These are phyloP conservation scores for Scaptomyza flava DNA, from an alignment of 2,888 invertebrate genomes.

Conservation along the genomic window DNA sequence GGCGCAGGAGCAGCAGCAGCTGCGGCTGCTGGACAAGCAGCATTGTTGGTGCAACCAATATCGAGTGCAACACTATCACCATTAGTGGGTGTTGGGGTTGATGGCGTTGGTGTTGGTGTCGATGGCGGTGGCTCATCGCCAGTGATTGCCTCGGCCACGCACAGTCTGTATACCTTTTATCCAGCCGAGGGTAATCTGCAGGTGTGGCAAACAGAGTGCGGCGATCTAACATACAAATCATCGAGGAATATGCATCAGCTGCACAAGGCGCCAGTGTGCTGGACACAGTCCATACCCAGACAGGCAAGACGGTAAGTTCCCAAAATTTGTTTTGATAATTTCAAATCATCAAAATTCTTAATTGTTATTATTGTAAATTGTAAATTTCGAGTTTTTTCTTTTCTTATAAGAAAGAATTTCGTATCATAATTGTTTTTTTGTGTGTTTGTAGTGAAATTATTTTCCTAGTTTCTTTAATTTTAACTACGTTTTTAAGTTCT, in stretches of 20 bases:
- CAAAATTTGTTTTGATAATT: too few relatives aligned
- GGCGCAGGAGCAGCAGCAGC: conserved; percentile 46
- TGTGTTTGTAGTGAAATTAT: too few relatives aligned
- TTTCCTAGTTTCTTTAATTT: background rate
- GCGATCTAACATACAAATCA: conserved; percentile 84
- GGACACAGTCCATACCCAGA: conserved; percentile 85
- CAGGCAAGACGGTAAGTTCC: conserved; percentile 84
- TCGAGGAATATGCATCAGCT: conserved; percentile 83
- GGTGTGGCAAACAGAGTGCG: conserved; percentile 84
- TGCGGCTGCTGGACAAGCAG: conserved; percentile 73
- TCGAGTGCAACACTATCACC: conserved; percentile 81
- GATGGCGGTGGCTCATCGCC: conserved; percentile 79
- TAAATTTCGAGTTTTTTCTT: too few relatives aligned
- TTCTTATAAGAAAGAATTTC: too few relatives aligned
- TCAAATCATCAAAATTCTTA: too few relatives aligned
- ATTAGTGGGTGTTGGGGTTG: conserved; percentile 64
- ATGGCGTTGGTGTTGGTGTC: conserved; percentile 75
- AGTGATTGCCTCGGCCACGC: conserved; percentile 83
- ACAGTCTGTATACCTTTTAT: conserved; percentile 84
- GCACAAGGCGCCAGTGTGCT: conserved; percentile 84
- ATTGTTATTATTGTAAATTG: too few relatives aligned
- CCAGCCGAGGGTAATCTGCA: conserved; percentile 84
- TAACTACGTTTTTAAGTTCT: too few relatives aligned
- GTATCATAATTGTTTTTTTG: too few relatives aligned
- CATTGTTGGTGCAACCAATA: conserved; percentile 81